Percentiles rank a stretch among this genome's conserved stretches.
Evolutionary conservation across 2,113 vertebrate genomes (phyloP).

Genomic region (Nothobranchius furzeri): DNA sequence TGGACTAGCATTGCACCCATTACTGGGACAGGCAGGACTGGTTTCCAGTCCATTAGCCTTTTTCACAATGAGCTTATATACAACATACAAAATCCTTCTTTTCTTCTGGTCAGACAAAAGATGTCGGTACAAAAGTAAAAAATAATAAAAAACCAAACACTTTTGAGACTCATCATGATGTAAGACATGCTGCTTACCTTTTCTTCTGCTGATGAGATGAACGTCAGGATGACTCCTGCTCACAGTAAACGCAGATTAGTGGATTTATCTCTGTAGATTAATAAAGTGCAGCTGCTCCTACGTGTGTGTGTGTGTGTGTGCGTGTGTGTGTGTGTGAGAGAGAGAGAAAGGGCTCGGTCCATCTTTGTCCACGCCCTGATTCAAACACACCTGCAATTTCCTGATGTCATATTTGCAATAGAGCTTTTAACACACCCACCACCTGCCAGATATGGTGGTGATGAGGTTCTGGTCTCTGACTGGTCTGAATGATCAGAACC

Average conservation of each 20-base stretch:
- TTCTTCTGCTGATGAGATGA: conserved; percentile 12
- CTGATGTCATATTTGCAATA: conserved; percentile 44
- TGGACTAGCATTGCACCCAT: neutral
- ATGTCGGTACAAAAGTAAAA: too few relatives aligned
- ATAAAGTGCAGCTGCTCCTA: conserved; percentile 12
- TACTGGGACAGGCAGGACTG: conserved; percentile 61
- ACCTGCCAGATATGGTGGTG: neutral
- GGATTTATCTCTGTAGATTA: conserved; percentile 9
- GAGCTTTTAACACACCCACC: neutral
- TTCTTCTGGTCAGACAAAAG: too few relatives aligned
- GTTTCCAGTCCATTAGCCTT: conserved; percentile 54
- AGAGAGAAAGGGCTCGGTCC: conserved; percentile 42
- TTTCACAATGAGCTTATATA: conserved; percentile 18
- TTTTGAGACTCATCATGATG: too few relatives aligned
- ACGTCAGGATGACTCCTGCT: conserved; percentile 31
- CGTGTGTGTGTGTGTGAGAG: conserved; percentile 24
- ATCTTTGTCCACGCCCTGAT: conserved; percentile 73
- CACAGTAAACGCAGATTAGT: conserved; percentile 15
- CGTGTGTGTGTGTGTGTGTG: conserved; percentile 29
- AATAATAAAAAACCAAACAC: too few relatives aligned
- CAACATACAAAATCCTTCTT: too few relatives aligned
- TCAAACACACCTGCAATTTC: conserved; percentile 75
- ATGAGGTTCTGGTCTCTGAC: neutral
- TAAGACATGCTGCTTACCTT: conserved; percentile 49
- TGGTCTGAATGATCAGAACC: neutral